phyloP scores from a whole-genome alignment of 2,888 invertebrate species.

The Alentia gelatinosa region DNA sequence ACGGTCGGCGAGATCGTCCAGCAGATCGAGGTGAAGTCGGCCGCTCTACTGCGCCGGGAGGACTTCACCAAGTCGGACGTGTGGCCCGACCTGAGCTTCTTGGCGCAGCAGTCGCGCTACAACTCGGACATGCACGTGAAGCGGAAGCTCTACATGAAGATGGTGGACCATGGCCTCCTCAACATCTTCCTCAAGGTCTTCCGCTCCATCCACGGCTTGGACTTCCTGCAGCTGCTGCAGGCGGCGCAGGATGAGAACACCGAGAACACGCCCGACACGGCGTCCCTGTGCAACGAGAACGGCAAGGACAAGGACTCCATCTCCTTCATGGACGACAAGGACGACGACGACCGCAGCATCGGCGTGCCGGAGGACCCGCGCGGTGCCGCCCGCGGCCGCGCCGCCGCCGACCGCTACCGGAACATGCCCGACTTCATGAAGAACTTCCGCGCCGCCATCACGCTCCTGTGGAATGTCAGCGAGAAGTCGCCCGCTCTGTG shows the following conservation, averaged over 20 bases:
- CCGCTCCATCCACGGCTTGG: slow-evolving; percentile 56
- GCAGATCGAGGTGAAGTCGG: slow-evolving; percentile 57
- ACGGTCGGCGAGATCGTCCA: slow-evolving; percentile 61
- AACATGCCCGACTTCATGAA: slow-evolving; percentile 53
- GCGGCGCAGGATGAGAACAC: background rate
- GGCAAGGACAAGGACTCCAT: slow-evolving; percentile 44
- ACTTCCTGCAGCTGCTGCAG: slow-evolving; percentile 56
- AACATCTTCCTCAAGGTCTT: slow-evolving; percentile 60
- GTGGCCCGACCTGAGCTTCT: slow-evolving; percentile 59
- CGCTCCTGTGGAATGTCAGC: slow-evolving; percentile 56
- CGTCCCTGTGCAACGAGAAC: background rate
- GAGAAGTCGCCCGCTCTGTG: slow-evolving; percentile 62
- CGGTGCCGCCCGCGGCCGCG: background rate
- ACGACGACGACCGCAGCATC: slow-evolving; percentile 33
- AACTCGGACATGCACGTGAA: slow-evolving; percentile 59
- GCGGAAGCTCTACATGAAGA: slow-evolving; percentile 57
- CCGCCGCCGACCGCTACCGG: slow-evolving; percentile 26
- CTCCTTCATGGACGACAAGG: slow-evolving; percentile 45
- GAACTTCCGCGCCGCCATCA: slow-evolving; percentile 60
- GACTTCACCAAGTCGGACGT: slow-evolving; percentile 58
- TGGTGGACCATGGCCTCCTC: slow-evolving; percentile 59
- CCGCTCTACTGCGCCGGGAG: slow-evolving; percentile 27
- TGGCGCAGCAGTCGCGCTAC: slow-evolving; percentile 62
- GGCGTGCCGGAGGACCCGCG: background rate
- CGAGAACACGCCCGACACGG: background rate